These are phyloP conservation scores for Ladona fulva DNA, from an alignment of 1,140 invertebrate species.

Conservation along the genomic window DNA sequence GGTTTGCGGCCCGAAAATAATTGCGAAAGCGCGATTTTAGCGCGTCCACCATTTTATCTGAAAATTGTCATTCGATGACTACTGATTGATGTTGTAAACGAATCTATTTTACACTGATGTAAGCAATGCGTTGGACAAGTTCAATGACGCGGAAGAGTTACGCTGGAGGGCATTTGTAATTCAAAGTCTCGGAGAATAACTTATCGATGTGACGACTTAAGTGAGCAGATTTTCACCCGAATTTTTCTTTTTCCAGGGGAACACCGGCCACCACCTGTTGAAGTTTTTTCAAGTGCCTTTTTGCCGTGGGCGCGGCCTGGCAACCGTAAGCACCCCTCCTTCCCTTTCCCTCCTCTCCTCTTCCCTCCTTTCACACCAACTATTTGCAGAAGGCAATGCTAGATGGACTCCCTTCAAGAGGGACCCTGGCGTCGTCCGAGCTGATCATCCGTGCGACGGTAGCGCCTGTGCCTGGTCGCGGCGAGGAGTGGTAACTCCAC, in stretches of 20 bases:
- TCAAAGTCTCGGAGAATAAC: no score
- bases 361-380: background rate
- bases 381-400: background rate
- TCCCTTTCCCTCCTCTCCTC: background rate
- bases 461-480: conserved; percentile 17
- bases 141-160: no score
- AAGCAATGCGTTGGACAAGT: no score
- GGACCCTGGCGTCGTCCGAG: background rate
- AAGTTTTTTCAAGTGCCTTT: background rate
- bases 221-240: background rate
- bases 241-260: background rate
- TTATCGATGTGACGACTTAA: background rate
- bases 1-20: no score
- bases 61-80: no score
- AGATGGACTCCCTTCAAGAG: background rate
- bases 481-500: conserved; percentile 39
- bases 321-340: background rate
- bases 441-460: no score
- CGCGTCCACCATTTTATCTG: no score
- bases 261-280: background rate
- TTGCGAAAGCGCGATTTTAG: no score
- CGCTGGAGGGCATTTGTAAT: no score
- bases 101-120: no score
- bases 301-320: background rate
- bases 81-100: no score